Conservation (phyloP, 2,888 invertebrate genomes). For the Micoletzkya japonica region DNA sequence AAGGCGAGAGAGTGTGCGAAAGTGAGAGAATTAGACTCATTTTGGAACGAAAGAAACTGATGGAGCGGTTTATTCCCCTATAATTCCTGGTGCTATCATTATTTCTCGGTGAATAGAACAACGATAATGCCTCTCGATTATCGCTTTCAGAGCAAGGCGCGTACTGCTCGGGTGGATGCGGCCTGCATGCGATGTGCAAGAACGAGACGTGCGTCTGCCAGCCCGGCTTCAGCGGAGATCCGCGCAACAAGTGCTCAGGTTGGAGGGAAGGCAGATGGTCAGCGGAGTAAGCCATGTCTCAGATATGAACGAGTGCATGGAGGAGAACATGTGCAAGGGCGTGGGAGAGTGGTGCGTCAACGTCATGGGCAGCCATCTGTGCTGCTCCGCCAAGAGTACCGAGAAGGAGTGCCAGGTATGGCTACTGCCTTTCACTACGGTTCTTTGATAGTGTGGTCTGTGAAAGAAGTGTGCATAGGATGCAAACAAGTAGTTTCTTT, state of each 20-base stretch:
- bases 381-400: slow-evolving; percentile 47
- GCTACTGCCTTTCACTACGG: background rate
- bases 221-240: slow-evolving; percentile 84
- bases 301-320: slow-evolving; percentile 59
- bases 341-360: slow-evolving; percentile 58
- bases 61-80: no score
- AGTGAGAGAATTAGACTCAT: no score
- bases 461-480: background rate
- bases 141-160: slow-evolving; percentile 53
- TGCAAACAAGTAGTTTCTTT: no score
- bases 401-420: slow-evolving; percentile 45
- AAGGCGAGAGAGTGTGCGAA: no score
- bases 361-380: slow-evolving; percentile 49
- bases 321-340: slow-evolving; percentile 45
- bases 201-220: slow-evolving; percentile 77
- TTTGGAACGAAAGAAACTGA: no score
- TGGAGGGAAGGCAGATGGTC: background rate
- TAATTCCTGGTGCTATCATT: no score
- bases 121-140: no score
- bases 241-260: slow-evolving; percentile 49
- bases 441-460: background rate
- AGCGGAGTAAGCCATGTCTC: slow-evolving; percentile 15
- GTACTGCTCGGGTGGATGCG: slow-evolving; percentile 57
- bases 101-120: no score
- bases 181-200: slow-evolving; percentile 52